Base-by-base conservation (phyloP, 2,797 vertebrate genomes). In the Echiichthys vipera region DNA sequence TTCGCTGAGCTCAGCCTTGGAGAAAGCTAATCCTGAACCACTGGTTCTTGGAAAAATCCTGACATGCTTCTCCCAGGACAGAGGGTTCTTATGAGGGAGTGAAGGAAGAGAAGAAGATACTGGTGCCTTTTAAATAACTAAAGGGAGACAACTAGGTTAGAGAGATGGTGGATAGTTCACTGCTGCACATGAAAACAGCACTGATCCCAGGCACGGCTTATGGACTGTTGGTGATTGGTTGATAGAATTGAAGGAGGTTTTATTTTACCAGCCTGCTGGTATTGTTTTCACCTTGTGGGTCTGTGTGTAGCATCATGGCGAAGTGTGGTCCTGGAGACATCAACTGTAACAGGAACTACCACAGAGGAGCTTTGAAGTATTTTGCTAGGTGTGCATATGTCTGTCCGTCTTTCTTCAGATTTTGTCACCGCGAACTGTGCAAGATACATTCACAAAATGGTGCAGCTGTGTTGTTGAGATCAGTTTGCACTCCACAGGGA, bases 1-100 rank as follows among this genome's bases (percentile, higher is more conserved):
- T 88, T 65, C 1, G 65, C 87, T 87, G 74, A 88, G 54, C 65
- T 74, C 74, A 74, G 84, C 72, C 37, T 65, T 5, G 6, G 36
- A 79, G 67, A 29, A 55, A 81, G 22, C 15, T 30, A 53, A 77
- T 81, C 71, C 65, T 46, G 56, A 76, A 82, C 67, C 43, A 3
- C 83, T 63, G 82, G 49, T 68, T 81, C 53, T 42, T 75, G 81
- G 80, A 90, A 74, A 50, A 66, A 72, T 58, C 58, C 40, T 58
- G 22, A 15, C 47, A 2, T 36, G 27, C 37, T 57, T 51, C 20
- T 46, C 43, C 46, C 5, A 24, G 69, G 65, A 74, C 70, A 76
- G 32, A 53, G 67, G 43, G 84, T 81, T 87, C 74, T 63, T 50
- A 6, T 65, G 63, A 25, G 64, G 49, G 20, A 66, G 42, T 25